A percentile compares a stretch with the other conserved stretches of the same genome.
These are phyloP conservation scores for Myiozetetes cayanensis DNA, from an alignment of 2,113 vertebrate species.

Conservation along the genomic window DNA sequence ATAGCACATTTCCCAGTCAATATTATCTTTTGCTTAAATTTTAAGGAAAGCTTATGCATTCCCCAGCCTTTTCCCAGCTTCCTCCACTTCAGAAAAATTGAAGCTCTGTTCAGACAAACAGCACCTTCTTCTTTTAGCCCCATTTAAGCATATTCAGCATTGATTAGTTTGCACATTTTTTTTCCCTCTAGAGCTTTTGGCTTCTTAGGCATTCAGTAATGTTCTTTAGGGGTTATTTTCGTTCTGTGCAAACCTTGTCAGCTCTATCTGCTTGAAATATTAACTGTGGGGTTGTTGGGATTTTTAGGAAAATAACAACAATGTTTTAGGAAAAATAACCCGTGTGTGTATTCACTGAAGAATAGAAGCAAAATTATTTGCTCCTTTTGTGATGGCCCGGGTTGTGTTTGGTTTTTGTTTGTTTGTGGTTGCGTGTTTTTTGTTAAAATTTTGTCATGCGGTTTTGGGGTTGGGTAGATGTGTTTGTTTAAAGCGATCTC, in stretches of 20 bases:
- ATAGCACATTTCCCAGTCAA: background rate
- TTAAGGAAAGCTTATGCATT: background rate
- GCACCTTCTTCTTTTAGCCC: background rate
- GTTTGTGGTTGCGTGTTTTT: background rate
- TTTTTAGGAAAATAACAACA: background rate
- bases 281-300: background rate
- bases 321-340: background rate
- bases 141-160: constrained; percentile 13
- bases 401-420: background rate
- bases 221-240: constrained; percentile 10
- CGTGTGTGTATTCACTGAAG: background rate
- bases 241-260: background rate
- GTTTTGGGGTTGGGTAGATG: background rate
- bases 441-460: background rate
- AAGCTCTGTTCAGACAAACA: constrained; percentile 33
- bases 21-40: constrained; percentile 14
- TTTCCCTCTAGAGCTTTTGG: background rate
- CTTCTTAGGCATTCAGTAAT: constrained; percentile 29
- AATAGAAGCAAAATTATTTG: background rate
- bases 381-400: background rate
- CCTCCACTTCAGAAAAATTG: background rate
- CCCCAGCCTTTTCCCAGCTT: background rate
- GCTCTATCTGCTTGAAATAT: background rate
- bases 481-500: background rate
- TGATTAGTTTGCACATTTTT: constrained; percentile 3